These are phyloP conservation scores for Coelopa frigida DNA, from an alignment of 1,140 invertebrate species.

Conservation along the genomic window DNA sequence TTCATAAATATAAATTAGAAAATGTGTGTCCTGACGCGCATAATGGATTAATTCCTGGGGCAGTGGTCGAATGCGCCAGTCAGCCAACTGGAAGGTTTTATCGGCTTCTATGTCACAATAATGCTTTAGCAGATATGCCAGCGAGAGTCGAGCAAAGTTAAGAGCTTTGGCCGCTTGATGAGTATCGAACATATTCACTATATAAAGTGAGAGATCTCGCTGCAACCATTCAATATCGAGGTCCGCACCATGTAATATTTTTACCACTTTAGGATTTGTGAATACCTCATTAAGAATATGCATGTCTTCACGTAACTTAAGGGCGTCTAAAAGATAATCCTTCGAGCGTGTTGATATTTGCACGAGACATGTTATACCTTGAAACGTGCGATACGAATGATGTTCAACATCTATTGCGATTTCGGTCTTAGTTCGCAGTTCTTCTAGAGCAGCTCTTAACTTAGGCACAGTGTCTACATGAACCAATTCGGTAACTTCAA, in stretches of 20 bases:
- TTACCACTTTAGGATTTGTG: conserved; percentile 83
- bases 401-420: conserved; percentile 87
- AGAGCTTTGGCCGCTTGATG: conserved; percentile 76
- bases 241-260: conserved; percentile 93
- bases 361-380: conserved; percentile 85
- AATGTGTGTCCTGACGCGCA: conserved; percentile 92
- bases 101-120: conserved; percentile 76
- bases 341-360: conserved; percentile 83
- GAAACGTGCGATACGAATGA: conserved; percentile 75
- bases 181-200: conserved; percentile 98
- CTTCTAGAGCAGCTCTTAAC: conserved; percentile 58
- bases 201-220: conserved; percentile 87
- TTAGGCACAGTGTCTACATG: conserved; percentile 61
- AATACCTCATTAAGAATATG: conserved; percentile 84
- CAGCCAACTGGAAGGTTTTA: conserved; percentile 88
- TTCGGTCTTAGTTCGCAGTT: conserved; percentile 57
- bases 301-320: conserved; percentile 74
- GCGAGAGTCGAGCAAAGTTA: conserved; percentile 62
- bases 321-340: conserved; percentile 89
- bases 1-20: conserved; percentile 89
- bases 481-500: conserved; percentile 60
- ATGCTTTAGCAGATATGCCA: conserved; percentile 70
- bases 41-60: conserved; percentile 78
- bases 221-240: conserved; percentile 91
- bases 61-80: conserved; percentile 93